phyloP scores from a whole-genome alignment of 2,888 invertebrate genomes.

The Plemyria rubiginata region DNA sequence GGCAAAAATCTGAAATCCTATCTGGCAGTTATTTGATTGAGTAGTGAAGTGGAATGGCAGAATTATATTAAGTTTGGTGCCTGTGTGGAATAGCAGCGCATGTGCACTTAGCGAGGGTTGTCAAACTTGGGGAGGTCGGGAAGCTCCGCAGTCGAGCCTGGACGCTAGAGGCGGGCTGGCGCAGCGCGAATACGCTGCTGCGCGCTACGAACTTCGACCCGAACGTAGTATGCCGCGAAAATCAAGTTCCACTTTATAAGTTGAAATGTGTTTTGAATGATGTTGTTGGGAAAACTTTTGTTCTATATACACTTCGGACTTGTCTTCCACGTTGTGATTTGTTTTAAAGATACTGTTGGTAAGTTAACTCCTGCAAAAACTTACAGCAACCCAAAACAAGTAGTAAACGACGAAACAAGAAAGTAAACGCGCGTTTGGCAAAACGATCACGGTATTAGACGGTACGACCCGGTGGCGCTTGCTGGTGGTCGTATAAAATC shows the following conservation, averaged over 20 bases:
- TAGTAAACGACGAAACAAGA: background rate
- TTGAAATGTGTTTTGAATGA: conserved; percentile 79
- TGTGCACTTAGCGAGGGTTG: conserved; percentile 59
- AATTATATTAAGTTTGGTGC: conserved; percentile 58
- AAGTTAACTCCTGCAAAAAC: conserved; percentile 46
- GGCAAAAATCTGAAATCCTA: conserved; percentile 42
- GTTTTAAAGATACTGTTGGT: conserved; percentile 81
- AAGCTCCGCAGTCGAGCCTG: conserved; percentile 61
- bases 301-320: conserved; percentile 82
- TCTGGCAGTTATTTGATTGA: conserved; percentile 47
- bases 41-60: conserved; percentile 51
- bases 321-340: conserved; percentile 83
- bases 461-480: conserved; percentile 1
- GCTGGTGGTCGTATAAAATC: conserved; percentile 21
- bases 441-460: conserved; percentile 15
- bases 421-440: conserved; percentile 12
- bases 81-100: conserved; percentile 56
- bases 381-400: too few relatives aligned
- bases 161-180: conserved; percentile 36
- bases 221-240: conserved; percentile 56
- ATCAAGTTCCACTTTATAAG: conserved; percentile 55
- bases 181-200: conserved; percentile 60
- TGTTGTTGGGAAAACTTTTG: conserved; percentile 81
- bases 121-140: conserved; percentile 38
- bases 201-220: conserved; percentile 62